Evolutionary conservation across 2,113 vertebrate species (phyloP).

Genomic region (Forbesichthys papilliferus): DNA sequence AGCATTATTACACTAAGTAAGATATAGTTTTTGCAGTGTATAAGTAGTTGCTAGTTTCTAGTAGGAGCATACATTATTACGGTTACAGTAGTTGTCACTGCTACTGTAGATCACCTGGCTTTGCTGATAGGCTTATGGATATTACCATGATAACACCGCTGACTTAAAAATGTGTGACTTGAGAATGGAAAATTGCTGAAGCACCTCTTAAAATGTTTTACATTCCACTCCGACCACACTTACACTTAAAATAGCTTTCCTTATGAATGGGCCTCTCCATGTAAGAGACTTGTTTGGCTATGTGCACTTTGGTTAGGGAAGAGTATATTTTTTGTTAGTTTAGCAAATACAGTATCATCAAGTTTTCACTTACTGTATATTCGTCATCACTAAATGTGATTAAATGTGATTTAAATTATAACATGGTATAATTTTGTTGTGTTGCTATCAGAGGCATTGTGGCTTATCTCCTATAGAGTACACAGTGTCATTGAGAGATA

Average conservation of each 20-base stretch:
- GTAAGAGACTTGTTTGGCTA: slow-evolving; percentile 1
- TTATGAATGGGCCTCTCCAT: slow-evolving; percentile 2
- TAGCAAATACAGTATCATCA: neutral
- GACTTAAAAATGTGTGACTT: slow-evolving; percentile 21
- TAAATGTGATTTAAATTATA: neutral
- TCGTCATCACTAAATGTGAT: neutral
- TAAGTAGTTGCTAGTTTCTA: no score
- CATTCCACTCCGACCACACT: slow-evolving; percentile 51
- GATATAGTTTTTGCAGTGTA: no score
- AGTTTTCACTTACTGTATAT: neutral
- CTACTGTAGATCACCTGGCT: no score
- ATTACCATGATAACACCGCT: neutral
- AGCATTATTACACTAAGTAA: no score
- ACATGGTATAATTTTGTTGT: neutral
- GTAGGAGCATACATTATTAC: no score
- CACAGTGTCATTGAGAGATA: neutral
- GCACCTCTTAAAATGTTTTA: slow-evolving; percentile 61
- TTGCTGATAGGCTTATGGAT: slow-evolving; percentile 34
- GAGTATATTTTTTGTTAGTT: neutral
- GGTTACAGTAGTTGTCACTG: no score
- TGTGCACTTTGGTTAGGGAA: neutral
- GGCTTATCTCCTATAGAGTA: neutral
- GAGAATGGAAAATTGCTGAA: slow-evolving; percentile 35
- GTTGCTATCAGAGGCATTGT: neutral
- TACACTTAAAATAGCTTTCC: slow-evolving; percentile 46